Percentiles rank a stretch among this genome's conserved stretches.
These are phyloP conservation scores for Umimayanthus chanpuru DNA, from an alignment of 92 coral and sea anemone genomes.

Conservation along the genomic window DNA sequence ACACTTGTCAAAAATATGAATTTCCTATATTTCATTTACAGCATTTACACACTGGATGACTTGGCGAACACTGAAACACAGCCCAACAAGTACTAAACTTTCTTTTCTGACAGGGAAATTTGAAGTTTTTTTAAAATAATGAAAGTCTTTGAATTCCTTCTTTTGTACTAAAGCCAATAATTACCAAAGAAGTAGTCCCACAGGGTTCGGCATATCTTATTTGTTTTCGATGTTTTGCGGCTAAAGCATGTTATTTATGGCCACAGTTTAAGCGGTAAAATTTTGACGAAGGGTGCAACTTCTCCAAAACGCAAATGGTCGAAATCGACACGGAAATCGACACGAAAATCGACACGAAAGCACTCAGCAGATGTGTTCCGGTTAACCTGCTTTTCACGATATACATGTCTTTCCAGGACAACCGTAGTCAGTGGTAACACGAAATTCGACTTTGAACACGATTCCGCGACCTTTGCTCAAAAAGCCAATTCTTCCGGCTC, in stretches of 20 bases:
- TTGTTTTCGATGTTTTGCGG: not conserved
- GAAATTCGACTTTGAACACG: not conserved
- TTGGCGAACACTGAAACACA: not conserved
- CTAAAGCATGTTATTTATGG: not conserved
- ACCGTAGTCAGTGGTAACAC: constrained; percentile 5
- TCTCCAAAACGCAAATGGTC: not conserved
- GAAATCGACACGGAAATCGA: constrained; percentile 6
- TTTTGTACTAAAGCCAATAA: not conserved
- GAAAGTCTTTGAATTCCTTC: constrained; percentile 32
- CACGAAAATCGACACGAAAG: constrained; percentile 10
- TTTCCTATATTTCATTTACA: too few species aligned
- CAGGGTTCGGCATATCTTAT: not conserved
- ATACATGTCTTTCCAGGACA: not conserved
- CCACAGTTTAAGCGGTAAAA: not conserved
- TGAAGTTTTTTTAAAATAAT: not conserved
- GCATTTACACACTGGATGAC: not conserved
- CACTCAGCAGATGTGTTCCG: not conserved
- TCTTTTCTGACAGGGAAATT: not conserved
- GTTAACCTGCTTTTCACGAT: not conserved
- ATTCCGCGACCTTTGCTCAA: not conserved
- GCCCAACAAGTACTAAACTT: not conserved
- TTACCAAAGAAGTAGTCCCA: constrained; percentile 13
- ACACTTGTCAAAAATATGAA: not conserved
- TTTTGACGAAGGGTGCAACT: not conserved
- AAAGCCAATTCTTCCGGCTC: not conserved